Conservation (phyloP, 2,113 vertebrate genomes). For the Capreolus pygargus region DNA sequence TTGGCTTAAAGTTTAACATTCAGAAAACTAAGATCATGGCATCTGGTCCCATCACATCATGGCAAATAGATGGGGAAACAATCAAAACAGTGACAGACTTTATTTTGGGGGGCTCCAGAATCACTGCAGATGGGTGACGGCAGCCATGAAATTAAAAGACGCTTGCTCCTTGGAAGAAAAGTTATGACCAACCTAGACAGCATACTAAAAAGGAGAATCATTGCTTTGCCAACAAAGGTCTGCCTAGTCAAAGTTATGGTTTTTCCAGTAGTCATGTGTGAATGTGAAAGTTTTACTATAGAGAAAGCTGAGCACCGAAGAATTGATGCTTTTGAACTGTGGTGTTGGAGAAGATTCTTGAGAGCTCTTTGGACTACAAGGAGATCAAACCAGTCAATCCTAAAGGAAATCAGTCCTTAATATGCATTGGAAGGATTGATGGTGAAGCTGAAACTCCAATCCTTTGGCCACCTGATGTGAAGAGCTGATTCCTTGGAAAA, state of each 20-base stretch:
- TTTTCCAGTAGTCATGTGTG: not conserved
- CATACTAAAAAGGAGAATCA: not conserved
- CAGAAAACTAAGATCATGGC: not conserved
- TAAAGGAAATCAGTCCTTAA: not conserved
- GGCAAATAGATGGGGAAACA: not conserved
- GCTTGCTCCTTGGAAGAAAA: not conserved
- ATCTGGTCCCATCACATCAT: not conserved
- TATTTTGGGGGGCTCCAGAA: not conserved
- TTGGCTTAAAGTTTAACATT: not conserved
- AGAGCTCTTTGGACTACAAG: not conserved
- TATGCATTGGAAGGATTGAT: not conserved
- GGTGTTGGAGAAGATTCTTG: not conserved
- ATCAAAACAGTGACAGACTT: not conserved
- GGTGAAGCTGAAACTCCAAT: not conserved
- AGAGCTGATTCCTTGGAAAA: not conserved
- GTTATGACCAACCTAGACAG: not conserved
- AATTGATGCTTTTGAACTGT: not conserved
- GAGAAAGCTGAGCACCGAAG: not conserved
- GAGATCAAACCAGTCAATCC: not conserved
- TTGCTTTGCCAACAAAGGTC: not conserved
- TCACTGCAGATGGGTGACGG: not conserved
- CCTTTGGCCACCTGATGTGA: not conserved
- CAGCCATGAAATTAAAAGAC: not conserved
- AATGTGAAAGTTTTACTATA: not conserved
- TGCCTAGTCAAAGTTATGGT: not conserved